Evolutionary conservation across 2,797 vertebrate species (phyloP), one percentile per base, ranked within the genome.

Genomic region (Argentina silus): DNA sequence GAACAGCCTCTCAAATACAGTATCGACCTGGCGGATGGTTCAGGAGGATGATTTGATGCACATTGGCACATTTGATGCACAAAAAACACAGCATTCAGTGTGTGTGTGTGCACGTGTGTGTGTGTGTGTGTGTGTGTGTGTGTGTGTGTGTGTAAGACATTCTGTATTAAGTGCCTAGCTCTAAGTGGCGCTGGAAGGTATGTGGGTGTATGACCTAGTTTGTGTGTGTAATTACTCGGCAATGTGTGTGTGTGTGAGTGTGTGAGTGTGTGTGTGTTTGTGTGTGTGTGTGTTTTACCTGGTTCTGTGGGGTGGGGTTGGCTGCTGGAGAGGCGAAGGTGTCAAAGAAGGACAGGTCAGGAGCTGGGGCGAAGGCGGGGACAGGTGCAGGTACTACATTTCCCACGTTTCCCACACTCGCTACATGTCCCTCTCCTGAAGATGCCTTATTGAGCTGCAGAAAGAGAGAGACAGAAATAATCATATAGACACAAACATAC

Each of bases 321-420:
- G 88, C 60, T 19, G 90, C 70, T 11, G 84, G 3, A 0, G 92
- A 90, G 27, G 91, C 87, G 0, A 87, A 92, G 10, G 90, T 83
- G 55, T 95, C 94, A 19, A 95, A 95, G 81, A 93, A 90, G 45
- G 92, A 86, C 57, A 94, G 77, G 75, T 95, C 93, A 0, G 86
- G 17, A 3, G 84, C 27, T 36, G 91, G 91, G 36, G 91, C 87
- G 0, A 87, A 92, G 9, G 89, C 83, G 57, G 94, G 60, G 92
- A 84, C 56, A 94, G 78, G 74, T 94, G 27, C 93, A 0, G 86
- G 17, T 83, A 86, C 92, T 45, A 75, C 76, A 67, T 74, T 85
- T 7, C 83, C 50, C 48, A 84, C 0, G 12, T 74, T 85, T 7
- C 83, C 50, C 48, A 84, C 0, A 11, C 11, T 71, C 42, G 85